Evolutionary conservation across 2,888 invertebrate genomes (phyloP).

Genomic region (Eupeodes latifasciatus): DNA sequence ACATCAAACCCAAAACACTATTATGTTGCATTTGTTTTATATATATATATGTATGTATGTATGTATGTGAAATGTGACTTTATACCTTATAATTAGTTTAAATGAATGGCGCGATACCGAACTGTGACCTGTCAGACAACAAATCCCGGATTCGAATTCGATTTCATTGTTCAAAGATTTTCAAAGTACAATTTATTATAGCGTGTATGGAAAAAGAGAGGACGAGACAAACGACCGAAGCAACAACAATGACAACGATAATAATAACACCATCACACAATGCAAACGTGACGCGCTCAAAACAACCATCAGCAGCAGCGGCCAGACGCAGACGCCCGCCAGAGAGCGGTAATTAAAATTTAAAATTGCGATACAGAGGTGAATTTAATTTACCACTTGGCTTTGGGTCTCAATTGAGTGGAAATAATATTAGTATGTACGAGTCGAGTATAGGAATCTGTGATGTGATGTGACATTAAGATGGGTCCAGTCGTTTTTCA

Average conservation of each 20-base stretch:
- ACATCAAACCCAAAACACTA: neutral
- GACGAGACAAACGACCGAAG: neutral
- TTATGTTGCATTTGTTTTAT: conserved; percentile 19
- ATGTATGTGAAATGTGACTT: neutral
- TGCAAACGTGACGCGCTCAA: conserved; percentile 61
- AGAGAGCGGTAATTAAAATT: conserved; percentile 70
- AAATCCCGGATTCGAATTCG: conserved; percentile 67
- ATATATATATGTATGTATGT: neutral
- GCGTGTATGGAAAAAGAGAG: neutral
- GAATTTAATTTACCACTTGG: conserved; percentile 74
- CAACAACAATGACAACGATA: neutral
- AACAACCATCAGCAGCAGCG: neutral
- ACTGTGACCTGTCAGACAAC: conserved; percentile 67
- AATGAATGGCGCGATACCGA: conserved; percentile 57
- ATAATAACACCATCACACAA: conserved; percentile 29
- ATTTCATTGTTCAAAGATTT: conserved; percentile 66
- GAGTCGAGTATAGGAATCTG: neutral
- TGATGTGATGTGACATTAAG: conserved; percentile 9
- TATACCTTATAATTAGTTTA: conserved; percentile 68
- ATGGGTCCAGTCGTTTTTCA: neutral
- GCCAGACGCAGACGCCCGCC: no score
- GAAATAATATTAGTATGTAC: conserved; percentile 48
- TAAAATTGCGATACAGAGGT: conserved; percentile 69
- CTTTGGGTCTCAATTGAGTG: conserved; percentile 68
- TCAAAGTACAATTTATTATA: conserved; percentile 63